Evolutionary conservation across 2,797 vertebrate species (phyloP), one percentile per base, ranked within the genome.

Genomic region (Leptoclinus maculatus): DNA sequence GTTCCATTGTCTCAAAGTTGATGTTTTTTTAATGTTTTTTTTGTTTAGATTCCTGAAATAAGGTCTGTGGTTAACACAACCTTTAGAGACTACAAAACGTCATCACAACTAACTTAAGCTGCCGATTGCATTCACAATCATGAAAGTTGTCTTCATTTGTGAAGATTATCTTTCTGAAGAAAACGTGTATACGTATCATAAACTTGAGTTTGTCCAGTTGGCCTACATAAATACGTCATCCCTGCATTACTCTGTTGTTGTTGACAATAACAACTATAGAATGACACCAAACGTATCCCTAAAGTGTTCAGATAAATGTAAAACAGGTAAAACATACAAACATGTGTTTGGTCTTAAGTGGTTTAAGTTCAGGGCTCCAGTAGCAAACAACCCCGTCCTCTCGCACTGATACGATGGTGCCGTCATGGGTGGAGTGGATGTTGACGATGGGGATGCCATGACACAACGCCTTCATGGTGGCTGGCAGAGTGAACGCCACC

Each of bases 361-460:
- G 82, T 76, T 94, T 93, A 54, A 97, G 95, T 54, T 96, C 93
- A 70, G 93, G 89, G 76, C 91, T 96, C 96, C 96, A 97, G 87
- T 90, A 94, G 90, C 91, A 94, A 76, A 97, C 88, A 17, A 86
- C 54, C 10, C 96, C 95, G 0, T 97, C 95, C 87, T 96, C 96
- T 78, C 86, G 90, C 53, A 95, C 88, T 51, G 94, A 95, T 53
- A 96, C 76, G n/a, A 96, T 54, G 58, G 90, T 92, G 72, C 92
- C 93, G 3, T 96, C 94, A 5, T 85, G 83, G 75, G 75, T 80
- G 51, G 88, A 78, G 54, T 88, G 93, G 41, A 97, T 86, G 68
- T 84, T 82, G 51, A 95, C 65, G 39, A 95, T 63, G 6, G 95
- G 94, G 41, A 93, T 75, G 27, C 95, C 91, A 0, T 92, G 88